Conservation (phyloP, 1,140 invertebrate genomes). For the Pseudobourletiella spinata region DNA sequence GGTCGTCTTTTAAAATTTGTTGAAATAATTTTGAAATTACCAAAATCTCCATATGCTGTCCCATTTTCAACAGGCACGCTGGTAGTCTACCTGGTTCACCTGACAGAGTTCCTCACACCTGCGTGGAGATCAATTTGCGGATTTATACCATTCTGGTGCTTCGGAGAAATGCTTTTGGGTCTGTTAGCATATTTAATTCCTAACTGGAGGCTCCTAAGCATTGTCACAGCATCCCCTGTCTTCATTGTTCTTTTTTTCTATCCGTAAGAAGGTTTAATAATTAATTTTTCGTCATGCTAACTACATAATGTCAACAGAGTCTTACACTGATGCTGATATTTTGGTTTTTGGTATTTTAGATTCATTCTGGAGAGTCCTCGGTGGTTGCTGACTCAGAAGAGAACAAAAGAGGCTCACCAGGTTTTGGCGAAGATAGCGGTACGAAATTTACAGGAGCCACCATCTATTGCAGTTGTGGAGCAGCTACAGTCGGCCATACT, state of each 20-base stretch:
- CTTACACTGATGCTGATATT: background rate
- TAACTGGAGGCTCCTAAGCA: constrained; percentile 18
- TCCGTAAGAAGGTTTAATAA: constrained; percentile 8
- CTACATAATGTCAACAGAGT: background rate
- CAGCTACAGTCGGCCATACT: constrained; percentile 6
- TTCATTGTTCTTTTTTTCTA: constrained; percentile 7
- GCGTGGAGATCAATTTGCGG: constrained; percentile 17
- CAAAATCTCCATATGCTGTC: too few species aligned
- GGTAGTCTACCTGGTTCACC: constrained; percentile 17
- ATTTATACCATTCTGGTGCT: constrained; percentile 19
- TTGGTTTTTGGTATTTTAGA: background rate
- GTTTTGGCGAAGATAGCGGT: constrained; percentile 17
- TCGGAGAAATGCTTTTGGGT: constrained; percentile 26
- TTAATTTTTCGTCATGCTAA: background rate
- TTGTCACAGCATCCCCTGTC: background rate
- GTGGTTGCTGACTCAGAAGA: constrained; percentile 20
- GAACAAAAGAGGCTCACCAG: constrained; percentile 18
- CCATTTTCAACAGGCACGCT: constrained; percentile 9
- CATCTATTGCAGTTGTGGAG: background rate
- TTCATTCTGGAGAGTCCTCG: constrained; percentile 15
- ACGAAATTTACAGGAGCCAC: constrained; percentile 7
- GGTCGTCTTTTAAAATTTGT: too few species aligned
- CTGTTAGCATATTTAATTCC: constrained; percentile 17
- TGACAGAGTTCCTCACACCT: constrained; percentile 30
- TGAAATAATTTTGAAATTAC: too few species aligned